Evolutionary conservation across 2,888 invertebrate species (phyloP).

Genomic region (Tanypteryx hageni): DNA sequence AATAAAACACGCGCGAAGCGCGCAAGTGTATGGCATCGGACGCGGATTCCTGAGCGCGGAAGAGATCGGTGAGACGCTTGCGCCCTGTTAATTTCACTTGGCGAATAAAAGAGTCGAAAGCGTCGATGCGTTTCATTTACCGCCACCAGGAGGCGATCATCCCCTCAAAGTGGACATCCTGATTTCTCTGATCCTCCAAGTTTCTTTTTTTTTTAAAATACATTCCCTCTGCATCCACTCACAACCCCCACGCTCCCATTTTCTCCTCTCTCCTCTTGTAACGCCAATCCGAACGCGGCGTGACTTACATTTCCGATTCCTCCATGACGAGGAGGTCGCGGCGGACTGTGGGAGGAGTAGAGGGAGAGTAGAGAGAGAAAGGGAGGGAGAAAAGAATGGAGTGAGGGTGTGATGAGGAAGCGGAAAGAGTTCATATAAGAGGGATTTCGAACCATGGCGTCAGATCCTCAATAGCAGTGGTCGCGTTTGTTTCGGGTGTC

Average conservation of each 20-base stretch:
- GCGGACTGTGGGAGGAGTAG: background rate
- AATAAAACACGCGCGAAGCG: background rate
- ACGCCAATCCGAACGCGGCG: background rate
- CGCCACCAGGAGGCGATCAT: background rate
- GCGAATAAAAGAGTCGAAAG: background rate
- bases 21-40: background rate
- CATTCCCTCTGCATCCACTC: background rate
- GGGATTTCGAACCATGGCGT: conserved; percentile 27
- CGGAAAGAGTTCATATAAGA: conserved; percentile 53
- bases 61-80: background rate
- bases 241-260: background rate
- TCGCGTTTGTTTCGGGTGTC: conserved; percentile 31
- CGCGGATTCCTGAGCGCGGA: background rate
- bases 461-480: conserved; percentile 38
- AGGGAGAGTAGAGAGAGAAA: background rate
- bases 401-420: background rate
- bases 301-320: conserved; percentile 59
- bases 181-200: conserved; percentile 18
- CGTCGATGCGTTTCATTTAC: conserved; percentile 32
- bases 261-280: background rate
- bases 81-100: conserved; percentile 7
- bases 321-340: conserved; percentile 14
- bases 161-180: background rate
- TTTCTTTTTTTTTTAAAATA: background rate
- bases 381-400: conserved; percentile 23